phyloP scores from a whole-genome alignment of 2,888 invertebrate species.

The Drosophila parthenogenetica region DNA sequence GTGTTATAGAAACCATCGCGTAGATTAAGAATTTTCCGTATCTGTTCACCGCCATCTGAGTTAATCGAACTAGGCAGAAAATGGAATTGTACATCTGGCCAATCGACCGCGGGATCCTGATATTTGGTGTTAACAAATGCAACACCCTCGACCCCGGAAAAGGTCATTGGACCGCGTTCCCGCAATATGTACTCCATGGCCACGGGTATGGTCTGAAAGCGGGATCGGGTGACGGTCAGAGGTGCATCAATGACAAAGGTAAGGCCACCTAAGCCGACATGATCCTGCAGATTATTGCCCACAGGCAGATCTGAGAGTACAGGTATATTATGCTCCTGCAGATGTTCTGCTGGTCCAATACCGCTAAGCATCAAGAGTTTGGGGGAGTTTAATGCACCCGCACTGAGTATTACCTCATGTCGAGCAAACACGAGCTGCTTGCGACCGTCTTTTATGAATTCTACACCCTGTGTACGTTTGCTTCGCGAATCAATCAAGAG shows the following conservation, averaged over 20 bases:
- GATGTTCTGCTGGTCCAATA: constrained; percentile 92
- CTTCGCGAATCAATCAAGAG: constrained; percentile 88
- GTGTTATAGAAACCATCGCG: constrained; percentile 93
- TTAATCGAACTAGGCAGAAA: constrained; percentile 94
- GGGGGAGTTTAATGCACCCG: constrained; percentile 95
- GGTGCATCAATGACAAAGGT: constrained; percentile 93
- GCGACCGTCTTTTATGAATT: constrained; percentile 89
- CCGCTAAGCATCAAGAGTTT: constrained; percentile 97
- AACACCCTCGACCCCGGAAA: constrained; percentile 93
- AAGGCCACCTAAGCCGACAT: constrained; percentile 93
- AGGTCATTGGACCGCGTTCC: constrained; percentile 93
- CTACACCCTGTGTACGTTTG: constrained; percentile 91
- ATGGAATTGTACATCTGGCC: constrained; percentile 95
- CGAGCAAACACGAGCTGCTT: constrained; percentile 89
- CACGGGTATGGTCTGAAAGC: constrained; percentile 91
- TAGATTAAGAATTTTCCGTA: constrained; percentile 90
- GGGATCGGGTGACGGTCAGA: constrained; percentile 90
- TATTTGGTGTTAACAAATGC: constrained; percentile 95
- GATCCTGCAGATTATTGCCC: constrained; percentile 94
- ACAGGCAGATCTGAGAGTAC: constrained; percentile 91
- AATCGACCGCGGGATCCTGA: constrained; percentile 90
- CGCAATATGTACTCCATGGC: constrained; percentile 92
- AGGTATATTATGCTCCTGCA: constrained; percentile 90
- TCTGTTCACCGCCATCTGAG: constrained; percentile 93
- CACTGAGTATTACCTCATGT: constrained; percentile 93